Conservation (phyloP, 2,797 vertebrate genomes). For the Trematomus bernacchii region DNA sequence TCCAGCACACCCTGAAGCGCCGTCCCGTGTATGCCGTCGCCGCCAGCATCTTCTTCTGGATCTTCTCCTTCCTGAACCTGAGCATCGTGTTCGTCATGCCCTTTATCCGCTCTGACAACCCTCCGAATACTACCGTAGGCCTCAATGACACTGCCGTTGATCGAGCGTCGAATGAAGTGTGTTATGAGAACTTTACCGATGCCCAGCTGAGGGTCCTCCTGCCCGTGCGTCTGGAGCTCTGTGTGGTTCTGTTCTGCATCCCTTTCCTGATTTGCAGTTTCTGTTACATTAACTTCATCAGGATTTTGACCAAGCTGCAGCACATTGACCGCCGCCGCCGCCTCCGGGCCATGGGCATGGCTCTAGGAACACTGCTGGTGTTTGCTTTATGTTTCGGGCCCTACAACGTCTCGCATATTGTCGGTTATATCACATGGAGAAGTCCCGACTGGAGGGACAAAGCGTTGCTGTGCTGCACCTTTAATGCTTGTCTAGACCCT, state of each 20-base stretch:
- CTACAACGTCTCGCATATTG: constrained; percentile 91
- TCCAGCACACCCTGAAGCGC: constrained; percentile 83
- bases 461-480: constrained; percentile 89
- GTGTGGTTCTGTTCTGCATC: constrained; percentile 89
- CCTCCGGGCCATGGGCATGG: constrained; percentile 89
- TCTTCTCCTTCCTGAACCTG: constrained; percentile 77
- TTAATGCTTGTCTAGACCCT: constrained; percentile 92
- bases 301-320: constrained; percentile 85
- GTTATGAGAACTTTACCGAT: constrained; percentile 85
- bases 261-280: constrained; percentile 89
- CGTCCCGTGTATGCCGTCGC: constrained; percentile 82
- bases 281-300: constrained; percentile 92
- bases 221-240: constrained; percentile 89
- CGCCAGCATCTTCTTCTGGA: constrained; percentile 87
- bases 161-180: constrained; percentile 46
- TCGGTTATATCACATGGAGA: constrained; percentile 79
- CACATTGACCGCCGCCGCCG: constrained; percentile 84
- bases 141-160: rapidly evolving
- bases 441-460: constrained; percentile 87
- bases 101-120: constrained; percentile 46
- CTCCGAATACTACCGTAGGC: not conserved
- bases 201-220: constrained; percentile 86
- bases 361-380: constrained; percentile 88
- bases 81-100: constrained; percentile 87
- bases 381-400: constrained; percentile 92